phyloP scores from a whole-genome alignment of 2,888 invertebrate genomes.

The Buathra laborator region DNA sequence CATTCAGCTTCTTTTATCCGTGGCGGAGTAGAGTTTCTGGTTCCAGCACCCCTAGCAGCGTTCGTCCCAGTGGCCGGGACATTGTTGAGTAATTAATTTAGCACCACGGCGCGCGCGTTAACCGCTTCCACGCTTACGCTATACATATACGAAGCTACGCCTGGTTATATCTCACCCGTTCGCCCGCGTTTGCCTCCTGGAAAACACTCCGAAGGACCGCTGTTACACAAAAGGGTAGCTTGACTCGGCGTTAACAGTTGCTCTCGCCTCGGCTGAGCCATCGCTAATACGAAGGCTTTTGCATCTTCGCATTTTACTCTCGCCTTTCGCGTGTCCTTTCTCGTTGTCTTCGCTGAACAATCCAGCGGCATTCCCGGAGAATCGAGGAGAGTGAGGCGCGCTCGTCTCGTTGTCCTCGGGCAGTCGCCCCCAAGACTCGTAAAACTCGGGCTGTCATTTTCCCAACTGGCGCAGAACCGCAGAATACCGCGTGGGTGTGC shows the following conservation, averaged over 20 bases:
- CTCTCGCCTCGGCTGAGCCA: conserved; percentile 27
- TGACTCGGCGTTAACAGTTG: conserved; percentile 33
- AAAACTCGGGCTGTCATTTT: conserved; percentile 63
- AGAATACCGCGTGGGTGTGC: conserved; percentile 21
- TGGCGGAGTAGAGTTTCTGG: not conserved
- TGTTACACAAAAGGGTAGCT: conserved; percentile 3
- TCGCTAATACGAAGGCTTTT: conserved; percentile 37
- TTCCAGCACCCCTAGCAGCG: conserved; percentile 30
- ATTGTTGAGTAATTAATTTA: conserved; percentile 80
- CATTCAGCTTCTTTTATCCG: conserved; percentile 55
- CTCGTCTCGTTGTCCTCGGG: conserved; percentile 45
- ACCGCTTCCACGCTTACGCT: conserved; percentile 28
- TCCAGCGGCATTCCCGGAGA: conserved; percentile 28
- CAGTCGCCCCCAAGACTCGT: conserved; percentile 58
- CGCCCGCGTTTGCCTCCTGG: not conserved
- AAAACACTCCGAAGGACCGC: conserved; percentile 15
- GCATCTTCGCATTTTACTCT: conserved; percentile 41
- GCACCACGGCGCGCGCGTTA: conserved; percentile 62
- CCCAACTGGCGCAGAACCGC: conserved; percentile 56
- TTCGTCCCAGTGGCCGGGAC: conserved; percentile 61
- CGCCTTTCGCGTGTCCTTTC: conserved; percentile 28
- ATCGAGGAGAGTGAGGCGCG: conserved; percentile 5
- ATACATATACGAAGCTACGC: not conserved
- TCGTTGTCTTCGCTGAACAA: conserved; percentile 53
- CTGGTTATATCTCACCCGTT: not conserved